Evolutionary conservation across 2,797 vertebrate genomes (phyloP), one percentile per base, ranked within the genome.

Genomic region (Manis crassicaudata): DNA sequence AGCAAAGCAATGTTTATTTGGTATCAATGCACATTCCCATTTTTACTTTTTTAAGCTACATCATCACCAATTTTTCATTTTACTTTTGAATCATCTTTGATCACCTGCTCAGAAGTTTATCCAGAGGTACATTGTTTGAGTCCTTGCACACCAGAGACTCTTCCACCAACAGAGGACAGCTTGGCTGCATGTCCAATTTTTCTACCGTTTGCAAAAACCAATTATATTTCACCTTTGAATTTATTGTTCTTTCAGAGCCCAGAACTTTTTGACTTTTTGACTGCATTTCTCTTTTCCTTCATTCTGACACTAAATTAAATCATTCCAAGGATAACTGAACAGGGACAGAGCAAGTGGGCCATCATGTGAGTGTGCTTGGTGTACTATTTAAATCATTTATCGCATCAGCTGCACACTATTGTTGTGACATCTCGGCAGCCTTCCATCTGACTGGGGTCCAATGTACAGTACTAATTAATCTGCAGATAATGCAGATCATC

Each of bases 401-500:
- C 92, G 5, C 70, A 81, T 91, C 68, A 82, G 25, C 76, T 25
- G 21, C 81, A n/a, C 25, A 23, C n/a, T 46, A 35, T 82, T 6
- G 32, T 6, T 58, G 83, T 58, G 94, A 60, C 92, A 67, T 0
- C 6, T 58, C 32, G 21, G 88, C 35, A 73, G 86, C 27, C 92
- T 91, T 90, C 77, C 95, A 60, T 58, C 43, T 72, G 12, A 21
- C 65, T n/a, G 54, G 86, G 56, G 67, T 82, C 92, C 68, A 85
- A 1, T 0, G 27, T 54, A 27, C 58, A 62, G 54, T 12, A 20
- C 68, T 92, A 94, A 97, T 96, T 92, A 88, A 97, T 91, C 82
- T 63, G 14, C 32, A 62, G 93, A 93, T 0, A 5, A 65, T 25
- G 21, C 54, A 62, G 92, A 85, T 73, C 73, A 25, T 23, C n/a